phyloP scores from a whole-genome alignment of 2,113 vertebrate genomes.

The Neofelis nebulosa region DNA sequence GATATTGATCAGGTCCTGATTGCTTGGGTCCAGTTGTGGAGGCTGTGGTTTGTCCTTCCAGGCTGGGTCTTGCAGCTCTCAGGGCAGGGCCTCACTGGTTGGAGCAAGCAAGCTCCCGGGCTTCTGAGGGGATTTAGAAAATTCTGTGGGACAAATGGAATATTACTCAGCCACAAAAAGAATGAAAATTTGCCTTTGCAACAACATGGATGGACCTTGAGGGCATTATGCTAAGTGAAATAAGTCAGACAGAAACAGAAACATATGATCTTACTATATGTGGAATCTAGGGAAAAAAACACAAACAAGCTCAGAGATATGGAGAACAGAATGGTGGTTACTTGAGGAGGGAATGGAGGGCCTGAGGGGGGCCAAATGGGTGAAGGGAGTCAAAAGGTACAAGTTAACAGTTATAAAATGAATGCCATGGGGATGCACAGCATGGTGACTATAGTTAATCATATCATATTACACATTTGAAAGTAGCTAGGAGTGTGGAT shows the following conservation, averaged over 20 bases:
- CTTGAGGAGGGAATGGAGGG: background rate
- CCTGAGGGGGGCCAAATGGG: background rate
- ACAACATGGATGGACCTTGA: background rate
- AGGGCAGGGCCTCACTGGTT: background rate
- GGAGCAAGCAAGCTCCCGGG: background rate
- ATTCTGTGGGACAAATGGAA: background rate
- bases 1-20: background rate
- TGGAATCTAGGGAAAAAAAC: background rate
- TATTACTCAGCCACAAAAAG: background rate
- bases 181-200: background rate
- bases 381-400: background rate
- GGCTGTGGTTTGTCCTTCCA: background rate
- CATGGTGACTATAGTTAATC: background rate
- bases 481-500: background rate
- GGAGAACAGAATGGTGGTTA: background rate
- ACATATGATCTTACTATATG: background rate
- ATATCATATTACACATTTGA: background rate
- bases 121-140: background rate
- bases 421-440: background rate
- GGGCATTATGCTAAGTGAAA: background rate
- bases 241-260: background rate
- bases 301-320: background rate
- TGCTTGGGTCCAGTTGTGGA: background rate
- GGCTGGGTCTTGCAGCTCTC: background rate
- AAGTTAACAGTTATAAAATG: background rate